Conservation (phyloP, 2,797 vertebrate genomes). For the Fringilla coelebs region DNA sequence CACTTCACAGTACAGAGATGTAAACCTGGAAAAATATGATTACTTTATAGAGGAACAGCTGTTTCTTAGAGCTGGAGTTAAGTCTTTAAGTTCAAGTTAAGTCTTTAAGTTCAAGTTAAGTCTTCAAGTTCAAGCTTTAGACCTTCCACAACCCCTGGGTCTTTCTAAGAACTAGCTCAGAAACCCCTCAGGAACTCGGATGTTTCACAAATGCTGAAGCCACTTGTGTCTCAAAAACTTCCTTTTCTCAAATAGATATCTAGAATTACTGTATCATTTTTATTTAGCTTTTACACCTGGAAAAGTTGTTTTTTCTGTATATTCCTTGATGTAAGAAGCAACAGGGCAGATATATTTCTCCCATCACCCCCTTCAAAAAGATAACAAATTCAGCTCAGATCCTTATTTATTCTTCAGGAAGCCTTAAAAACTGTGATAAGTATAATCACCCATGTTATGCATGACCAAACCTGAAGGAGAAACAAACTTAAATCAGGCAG, state of each 20-base stretch:
- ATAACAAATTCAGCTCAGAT: neutral
- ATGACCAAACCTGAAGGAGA: too few species aligned
- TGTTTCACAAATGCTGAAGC: neutral
- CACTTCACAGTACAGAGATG: rapidly evolving
- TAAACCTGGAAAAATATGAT: rapidly evolving
- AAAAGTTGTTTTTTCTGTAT: neutral
- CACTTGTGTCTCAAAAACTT: neutral
- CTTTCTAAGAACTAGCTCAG: neutral
- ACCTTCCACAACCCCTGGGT: neutral
- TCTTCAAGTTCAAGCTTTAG: neutral
- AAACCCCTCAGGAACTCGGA: neutral
- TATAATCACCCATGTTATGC: too few species aligned
- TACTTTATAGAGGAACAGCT: neutral
- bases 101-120: neutral
- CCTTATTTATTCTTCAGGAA: neutral
- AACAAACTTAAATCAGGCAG: neutral
- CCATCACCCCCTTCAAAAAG: neutral
- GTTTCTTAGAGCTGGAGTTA: neutral
- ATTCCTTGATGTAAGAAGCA: neutral
- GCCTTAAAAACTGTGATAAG: neutral
- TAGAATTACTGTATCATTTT: neutral
- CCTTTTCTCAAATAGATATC: neutral
- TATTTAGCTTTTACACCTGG: neutral
- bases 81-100: neutral
- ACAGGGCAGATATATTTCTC: neutral